phyloP scores from a whole-genome alignment of 2,888 invertebrate species.

The Ditylenchus weischeri region DNA sequence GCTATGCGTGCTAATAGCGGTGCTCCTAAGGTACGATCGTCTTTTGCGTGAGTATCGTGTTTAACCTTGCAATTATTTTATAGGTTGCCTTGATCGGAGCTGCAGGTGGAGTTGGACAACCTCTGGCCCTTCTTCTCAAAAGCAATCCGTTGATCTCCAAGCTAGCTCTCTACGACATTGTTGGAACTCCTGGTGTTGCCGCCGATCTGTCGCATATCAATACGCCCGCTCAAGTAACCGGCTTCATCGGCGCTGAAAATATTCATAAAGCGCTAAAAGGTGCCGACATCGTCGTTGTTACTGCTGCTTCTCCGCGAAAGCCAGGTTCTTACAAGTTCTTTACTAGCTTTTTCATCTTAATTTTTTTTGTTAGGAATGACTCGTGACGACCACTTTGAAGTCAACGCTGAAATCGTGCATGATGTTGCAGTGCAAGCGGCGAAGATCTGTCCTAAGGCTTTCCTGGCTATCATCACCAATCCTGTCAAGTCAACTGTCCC shows the following conservation, averaged over 20 bases:
- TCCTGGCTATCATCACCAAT: conserved; percentile 92
- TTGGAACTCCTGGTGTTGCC: conserved; percentile 90
- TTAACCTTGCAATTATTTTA: no score
- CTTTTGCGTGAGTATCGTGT: conserved; percentile 61
- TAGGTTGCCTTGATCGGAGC: conserved; percentile 89
- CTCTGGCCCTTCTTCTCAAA: conserved; percentile 84
- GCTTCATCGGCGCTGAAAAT: conserved; percentile 72
- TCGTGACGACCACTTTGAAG: conserved; percentile 94
- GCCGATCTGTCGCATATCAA: conserved; percentile 95
- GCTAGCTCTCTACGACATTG: conserved; percentile 76
- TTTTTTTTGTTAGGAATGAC: conserved; percentile 72
- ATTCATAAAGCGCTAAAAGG: conserved; percentile 74
- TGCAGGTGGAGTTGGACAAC: conserved; percentile 95
- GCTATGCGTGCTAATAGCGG: no score
- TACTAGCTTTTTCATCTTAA: background rate
- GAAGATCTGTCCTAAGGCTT: conserved; percentile 81
- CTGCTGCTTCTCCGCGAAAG: conserved; percentile 96
- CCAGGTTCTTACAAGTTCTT: conserved; percentile 69
- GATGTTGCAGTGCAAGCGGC: conserved; percentile 78
- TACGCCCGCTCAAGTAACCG: conserved; percentile 70
- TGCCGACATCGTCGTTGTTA: conserved; percentile 84
- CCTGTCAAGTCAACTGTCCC: conserved; percentile 98
- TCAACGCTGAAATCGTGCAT: conserved; percentile 92
- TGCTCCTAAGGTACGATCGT: no score
- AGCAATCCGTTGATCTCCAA: conserved; percentile 70